These are phyloP conservation scores for Notamacropus eugenii DNA, from an alignment of 2,797 vertebrate species.

Conservation along the genomic window DNA sequence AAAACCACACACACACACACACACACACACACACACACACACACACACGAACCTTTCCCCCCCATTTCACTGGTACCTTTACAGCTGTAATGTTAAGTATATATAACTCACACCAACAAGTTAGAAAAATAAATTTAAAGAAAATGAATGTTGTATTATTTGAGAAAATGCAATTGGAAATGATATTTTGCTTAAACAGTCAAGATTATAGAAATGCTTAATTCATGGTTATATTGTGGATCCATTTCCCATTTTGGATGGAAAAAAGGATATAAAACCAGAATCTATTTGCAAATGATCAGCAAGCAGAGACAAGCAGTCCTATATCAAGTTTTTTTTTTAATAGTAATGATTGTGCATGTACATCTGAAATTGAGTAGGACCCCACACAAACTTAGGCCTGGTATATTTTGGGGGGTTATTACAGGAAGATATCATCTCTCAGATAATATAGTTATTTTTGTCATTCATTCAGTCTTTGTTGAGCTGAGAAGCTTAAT, in stretches of 20 bases:
- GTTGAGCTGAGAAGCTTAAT: constrained; percentile 59
- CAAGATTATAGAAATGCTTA: constrained; percentile 39
- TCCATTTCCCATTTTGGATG: constrained; percentile 11
- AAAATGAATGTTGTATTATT: constrained; percentile 25
- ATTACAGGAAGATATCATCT: not conserved
- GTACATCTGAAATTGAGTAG: constrained; percentile 1
- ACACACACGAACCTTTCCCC: constrained; percentile 1
- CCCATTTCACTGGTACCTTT: constrained; percentile 38
- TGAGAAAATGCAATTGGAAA: constrained; percentile 45
- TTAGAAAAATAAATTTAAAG: not conserved
- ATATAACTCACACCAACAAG: not conserved
- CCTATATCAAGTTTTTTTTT: not conserved
- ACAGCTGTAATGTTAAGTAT: constrained; percentile 40
- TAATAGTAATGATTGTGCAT: not conserved
- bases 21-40: too few species aligned
- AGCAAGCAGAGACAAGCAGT: not conserved
- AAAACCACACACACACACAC: not conserved
- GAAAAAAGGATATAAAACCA: not conserved
- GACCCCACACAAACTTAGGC: not conserved
- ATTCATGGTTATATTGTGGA: not conserved
- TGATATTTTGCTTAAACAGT: constrained; percentile 42
- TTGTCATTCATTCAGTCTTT: constrained; percentile 64
- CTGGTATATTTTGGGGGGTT: constrained; percentile 29
- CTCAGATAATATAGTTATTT: constrained; percentile 48
- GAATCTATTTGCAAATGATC: not conserved